Conservation (phyloP, 2,113 vertebrate species). For the Sinocyclocheilus maitianheensis region DNA sequence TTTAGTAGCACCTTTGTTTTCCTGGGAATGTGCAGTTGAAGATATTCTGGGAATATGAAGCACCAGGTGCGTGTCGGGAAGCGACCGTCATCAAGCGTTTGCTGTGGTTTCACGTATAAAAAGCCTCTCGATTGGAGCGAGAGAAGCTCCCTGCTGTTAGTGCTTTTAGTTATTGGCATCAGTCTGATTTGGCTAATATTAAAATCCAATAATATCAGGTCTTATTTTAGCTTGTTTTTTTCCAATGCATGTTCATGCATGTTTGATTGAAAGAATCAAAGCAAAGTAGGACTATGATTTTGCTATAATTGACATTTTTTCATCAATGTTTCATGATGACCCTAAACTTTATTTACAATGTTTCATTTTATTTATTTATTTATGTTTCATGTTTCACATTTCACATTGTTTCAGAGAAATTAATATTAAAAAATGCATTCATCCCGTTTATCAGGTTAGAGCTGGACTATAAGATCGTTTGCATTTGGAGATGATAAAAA, state of each 20-base stretch:
- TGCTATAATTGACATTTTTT: too few relatives aligned
- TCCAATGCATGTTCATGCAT: not conserved
- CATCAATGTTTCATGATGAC: too few relatives aligned
- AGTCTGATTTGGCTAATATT: not conserved
- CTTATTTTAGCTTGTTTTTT: not conserved
- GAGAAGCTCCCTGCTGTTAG: not conserved
- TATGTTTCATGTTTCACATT: too few relatives aligned
- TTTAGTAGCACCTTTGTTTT: slow-evolving; percentile 8
- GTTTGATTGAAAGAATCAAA: too few relatives aligned
- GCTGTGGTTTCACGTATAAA: not conserved
- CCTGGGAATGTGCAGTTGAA: not conserved
- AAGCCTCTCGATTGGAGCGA: not conserved
- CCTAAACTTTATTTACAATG: too few relatives aligned
- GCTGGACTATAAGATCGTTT: too few relatives aligned
- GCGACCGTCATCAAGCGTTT: not conserved
- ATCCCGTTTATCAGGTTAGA: too few relatives aligned
- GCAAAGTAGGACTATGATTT: too few relatives aligned
- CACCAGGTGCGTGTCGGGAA: not conserved
- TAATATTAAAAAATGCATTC: too few relatives aligned
- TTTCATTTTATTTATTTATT: too few relatives aligned
- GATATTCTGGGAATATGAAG: slow-evolving; percentile 4
- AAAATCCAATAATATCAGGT: not conserved
- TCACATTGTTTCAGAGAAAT: too few relatives aligned
- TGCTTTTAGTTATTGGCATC: not conserved
- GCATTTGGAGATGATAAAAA: too few relatives aligned